Evolutionary conservation across 2,888 invertebrate genomes (phyloP).

Genomic region (Caenorhabditis doughertyi): DNA sequence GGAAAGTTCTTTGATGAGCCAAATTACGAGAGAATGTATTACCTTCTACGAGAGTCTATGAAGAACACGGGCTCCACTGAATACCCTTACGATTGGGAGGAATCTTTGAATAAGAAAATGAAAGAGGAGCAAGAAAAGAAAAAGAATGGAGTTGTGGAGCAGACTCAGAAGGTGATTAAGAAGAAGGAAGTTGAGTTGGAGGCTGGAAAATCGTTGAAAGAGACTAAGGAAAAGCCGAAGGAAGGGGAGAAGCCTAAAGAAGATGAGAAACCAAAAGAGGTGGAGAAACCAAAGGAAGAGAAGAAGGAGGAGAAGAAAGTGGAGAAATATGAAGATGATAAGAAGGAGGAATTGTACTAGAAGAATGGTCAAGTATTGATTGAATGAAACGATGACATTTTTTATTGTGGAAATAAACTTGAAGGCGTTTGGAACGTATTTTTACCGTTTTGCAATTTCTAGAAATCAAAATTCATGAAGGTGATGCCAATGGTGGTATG

Average conservation of each 20-base stretch:
- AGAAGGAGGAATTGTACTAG: conserved; percentile 30
- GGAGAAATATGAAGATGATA: conserved; percentile 28
- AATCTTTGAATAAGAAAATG: conserved; percentile 41
- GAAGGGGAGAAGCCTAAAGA: conserved; percentile 19
- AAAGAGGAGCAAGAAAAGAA: conserved; percentile 54
- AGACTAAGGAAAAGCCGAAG: conserved; percentile 45
- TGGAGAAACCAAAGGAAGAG: conserved; percentile 39
- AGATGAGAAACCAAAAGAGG: conserved; percentile 23
- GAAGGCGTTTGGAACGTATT: too few species aligned
- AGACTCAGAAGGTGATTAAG: conserved; percentile 39
- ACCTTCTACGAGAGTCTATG: conserved; percentile 70
- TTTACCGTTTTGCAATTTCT: too few species aligned
- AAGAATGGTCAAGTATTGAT: too few species aligned
- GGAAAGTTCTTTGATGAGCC: conserved; percentile 78
- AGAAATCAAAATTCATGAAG: too few species aligned
- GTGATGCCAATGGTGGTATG: too few species aligned
- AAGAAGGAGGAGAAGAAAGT: conserved; percentile 29
- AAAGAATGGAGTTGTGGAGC: conserved; percentile 28
- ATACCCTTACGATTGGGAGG: conserved; percentile 64
- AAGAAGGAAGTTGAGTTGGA: conserved; percentile 45
- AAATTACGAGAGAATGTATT: conserved; percentile 74
- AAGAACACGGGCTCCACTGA: conserved; percentile 64
- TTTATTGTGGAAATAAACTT: too few species aligned
- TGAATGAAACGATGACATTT: too few species aligned
- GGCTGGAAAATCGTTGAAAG: conserved; percentile 34